These are phyloP conservation scores for Melitaea athalia DNA, from an alignment of 2,888 invertebrate genomes.

Conservation along the genomic window DNA sequence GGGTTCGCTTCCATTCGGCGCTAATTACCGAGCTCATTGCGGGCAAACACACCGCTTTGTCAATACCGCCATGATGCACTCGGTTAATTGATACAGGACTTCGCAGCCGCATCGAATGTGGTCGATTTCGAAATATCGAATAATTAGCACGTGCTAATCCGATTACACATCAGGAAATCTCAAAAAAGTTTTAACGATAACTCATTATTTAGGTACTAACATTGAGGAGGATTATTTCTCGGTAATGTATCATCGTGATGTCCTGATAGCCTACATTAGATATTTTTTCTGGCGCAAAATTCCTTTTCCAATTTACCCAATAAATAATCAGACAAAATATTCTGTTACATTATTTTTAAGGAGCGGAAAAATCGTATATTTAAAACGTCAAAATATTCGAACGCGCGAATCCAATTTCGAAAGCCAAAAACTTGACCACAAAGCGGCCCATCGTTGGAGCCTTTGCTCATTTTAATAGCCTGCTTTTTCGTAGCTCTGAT, in stretches of 20 bases:
- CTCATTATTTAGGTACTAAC: too few relatives aligned
- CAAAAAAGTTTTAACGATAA: not conserved
- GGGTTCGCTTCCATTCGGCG: conserved; percentile 47
- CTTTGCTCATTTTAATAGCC: conserved; percentile 38
- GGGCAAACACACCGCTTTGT: conserved; percentile 50
- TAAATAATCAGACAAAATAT: too few relatives aligned
- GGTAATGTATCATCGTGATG: too few relatives aligned
- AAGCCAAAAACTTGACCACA: conserved; percentile 37
- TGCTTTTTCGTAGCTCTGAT: conserved; percentile 42
- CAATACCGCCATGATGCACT: conserved; percentile 42
- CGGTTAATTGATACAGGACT: conserved; percentile 43
- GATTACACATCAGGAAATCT: not conserved
- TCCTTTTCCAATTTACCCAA: too few relatives aligned
- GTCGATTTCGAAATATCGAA: conserved; percentile 28
- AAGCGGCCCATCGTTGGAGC: conserved; percentile 34
- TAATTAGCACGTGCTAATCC: conserved; percentile 29
- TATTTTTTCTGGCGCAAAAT: too few relatives aligned
- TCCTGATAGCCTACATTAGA: too few relatives aligned
- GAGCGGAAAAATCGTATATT: not conserved
- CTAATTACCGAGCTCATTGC: conserved; percentile 53
- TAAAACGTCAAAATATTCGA: conserved; percentile 7
- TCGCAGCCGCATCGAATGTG: conserved; percentile 26
- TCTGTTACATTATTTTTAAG: not conserved
- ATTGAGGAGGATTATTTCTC: too few relatives aligned
- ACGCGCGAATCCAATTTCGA: conserved; percentile 22